These are phyloP conservation scores for Eustalomyia histrio DNA, from an alignment of 2,888 invertebrate genomes.

Conservation along the genomic window DNA sequence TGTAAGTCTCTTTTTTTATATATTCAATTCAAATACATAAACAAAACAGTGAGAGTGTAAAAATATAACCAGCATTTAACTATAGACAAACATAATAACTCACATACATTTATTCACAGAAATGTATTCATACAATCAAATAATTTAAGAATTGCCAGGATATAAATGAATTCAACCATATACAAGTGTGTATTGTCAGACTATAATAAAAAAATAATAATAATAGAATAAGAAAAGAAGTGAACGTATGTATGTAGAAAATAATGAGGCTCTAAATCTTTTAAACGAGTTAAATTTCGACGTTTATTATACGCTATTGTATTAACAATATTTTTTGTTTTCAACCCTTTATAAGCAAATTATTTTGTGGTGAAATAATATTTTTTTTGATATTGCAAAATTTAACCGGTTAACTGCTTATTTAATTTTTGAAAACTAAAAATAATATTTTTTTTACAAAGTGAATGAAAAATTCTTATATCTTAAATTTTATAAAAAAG, in stretches of 20 bases:
- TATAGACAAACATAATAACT: slow-evolving; percentile 1
- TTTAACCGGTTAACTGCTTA: too few species aligned
- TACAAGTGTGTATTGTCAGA: slow-evolving; percentile 45
- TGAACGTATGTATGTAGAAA: slow-evolving; percentile 40
- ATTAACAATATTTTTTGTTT: slow-evolving; percentile 31
- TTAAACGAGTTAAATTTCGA: slow-evolving; percentile 60
- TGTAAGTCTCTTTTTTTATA: not conserved
- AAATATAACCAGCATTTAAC: slow-evolving; percentile 36
- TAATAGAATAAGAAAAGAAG: slow-evolving; percentile 21
- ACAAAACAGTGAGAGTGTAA: slow-evolving; percentile 39
- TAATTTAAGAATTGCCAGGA: slow-evolving; percentile 37
- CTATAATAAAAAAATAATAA: slow-evolving; percentile 14
- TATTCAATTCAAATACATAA: not conserved
- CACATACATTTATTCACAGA: not conserved
- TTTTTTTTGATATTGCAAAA: not conserved
- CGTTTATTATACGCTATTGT: slow-evolving; percentile 49
- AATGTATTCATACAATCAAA: slow-evolving; percentile 32
- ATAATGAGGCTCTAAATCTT: slow-evolving; percentile 62
- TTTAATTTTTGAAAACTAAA: too few species aligned
- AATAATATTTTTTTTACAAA: too few species aligned
- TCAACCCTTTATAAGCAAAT: slow-evolving; percentile 35
- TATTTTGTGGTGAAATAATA: slow-evolving; percentile 39
- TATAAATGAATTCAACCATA: slow-evolving; percentile 52
- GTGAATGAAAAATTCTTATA: too few species aligned
- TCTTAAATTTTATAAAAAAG: too few species aligned